These are phyloP conservation scores for Agapornis canus DNA, from an alignment of 2,797 vertebrate genomes.

Conservation along the genomic window DNA sequence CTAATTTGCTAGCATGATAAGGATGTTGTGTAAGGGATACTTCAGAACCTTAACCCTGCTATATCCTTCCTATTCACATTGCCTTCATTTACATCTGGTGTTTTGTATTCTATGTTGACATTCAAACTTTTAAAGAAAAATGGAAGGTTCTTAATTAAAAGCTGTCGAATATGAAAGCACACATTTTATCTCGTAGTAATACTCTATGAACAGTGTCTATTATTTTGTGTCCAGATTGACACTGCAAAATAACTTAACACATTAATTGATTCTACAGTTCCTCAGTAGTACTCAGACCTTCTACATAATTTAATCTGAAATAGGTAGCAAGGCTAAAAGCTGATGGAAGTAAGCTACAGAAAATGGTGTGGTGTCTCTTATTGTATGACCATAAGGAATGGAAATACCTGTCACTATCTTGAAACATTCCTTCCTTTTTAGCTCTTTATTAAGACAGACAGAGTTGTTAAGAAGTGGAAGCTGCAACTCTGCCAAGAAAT, in stretches of 20 bases:
- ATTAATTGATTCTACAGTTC: not conserved
- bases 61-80: not conserved
- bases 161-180: not conserved
- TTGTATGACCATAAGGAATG: not conserved
- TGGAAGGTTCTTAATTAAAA: not conserved
- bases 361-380: not conserved
- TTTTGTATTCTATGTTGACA: not conserved
- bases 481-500: not conserved
- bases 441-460: not conserved
- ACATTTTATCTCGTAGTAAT: not conserved
- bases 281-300: not conserved
- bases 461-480: not conserved
- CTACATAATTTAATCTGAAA: not conserved
- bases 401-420: not conserved
- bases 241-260: not conserved
- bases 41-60: not conserved
- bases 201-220: rapidly evolving
- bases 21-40: not conserved
- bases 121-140: not conserved
- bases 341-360: not conserved
- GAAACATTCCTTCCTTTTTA: not conserved
- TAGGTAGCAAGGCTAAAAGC: not conserved
- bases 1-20: not conserved
- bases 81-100: not conserved
- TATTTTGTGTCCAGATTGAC: not conserved